Base-by-base conservation (phyloP, 2,888 invertebrate species). In the Argyra leucocephala region DNA sequence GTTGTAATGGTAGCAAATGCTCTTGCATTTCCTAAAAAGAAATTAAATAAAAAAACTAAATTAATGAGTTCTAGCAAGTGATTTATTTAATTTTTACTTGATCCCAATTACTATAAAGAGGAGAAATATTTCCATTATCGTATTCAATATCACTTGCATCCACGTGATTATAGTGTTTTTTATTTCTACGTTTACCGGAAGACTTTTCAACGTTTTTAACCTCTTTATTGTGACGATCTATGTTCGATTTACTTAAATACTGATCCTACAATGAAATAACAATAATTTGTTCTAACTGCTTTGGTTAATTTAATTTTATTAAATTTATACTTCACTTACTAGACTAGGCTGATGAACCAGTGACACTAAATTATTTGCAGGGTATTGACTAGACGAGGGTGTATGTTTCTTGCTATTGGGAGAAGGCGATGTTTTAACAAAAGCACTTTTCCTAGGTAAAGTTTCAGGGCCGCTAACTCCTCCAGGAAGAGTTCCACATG, bases 1-100 rank as follows among this genome's bases (percentile, higher is more conserved):
- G 91, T 78, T 93, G 92, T 69, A 93, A 80, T 12, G 93, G 93
- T 73, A 92, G 78, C 69, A 93, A 80, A 76, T 92, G 91, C 71
- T 85, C 84, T 71, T 88, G 88, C 84, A 85, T 83, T 67, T 85
- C 82, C 69, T 76, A 15, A n/a, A n/a, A n/a, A 21, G 22, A 66
- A 22, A 22, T 12, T 22, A 37, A 22, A 48, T 65, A 22, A 64
- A 31, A n/a, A n/a, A n/a, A n/a, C n/a, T n/a, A n/a, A 31, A 7
- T 31, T 31, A 1, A 31, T 7, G 9, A 18, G 18, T 48, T 48
- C 31, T 15, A 4, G 21, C 5, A 57, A n/a, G n/a, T n/a, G n/a
- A n/a, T n/a, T n/a, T n/a, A n/a, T n/a, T n/a, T n/a, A n/a, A 15
- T 57, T 18, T 22, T 67, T 65, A 74, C 74, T 69, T 83, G 78